Conservation (phyloP, 2,113 vertebrate species). For the Phyllostomus discolor region DNA sequence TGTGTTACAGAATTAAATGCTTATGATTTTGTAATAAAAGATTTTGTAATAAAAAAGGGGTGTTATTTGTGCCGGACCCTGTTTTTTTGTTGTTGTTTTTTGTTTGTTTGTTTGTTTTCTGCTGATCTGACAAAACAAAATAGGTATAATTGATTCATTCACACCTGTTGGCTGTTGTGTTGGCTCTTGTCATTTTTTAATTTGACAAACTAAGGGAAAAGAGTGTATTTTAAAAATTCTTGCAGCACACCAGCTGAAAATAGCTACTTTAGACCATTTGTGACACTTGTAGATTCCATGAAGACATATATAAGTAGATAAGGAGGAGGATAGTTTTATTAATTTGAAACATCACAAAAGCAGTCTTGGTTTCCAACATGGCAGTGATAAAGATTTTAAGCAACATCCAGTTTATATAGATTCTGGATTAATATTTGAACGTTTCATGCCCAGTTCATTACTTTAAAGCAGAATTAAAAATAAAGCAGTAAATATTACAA, state of each 20-base stretch:
- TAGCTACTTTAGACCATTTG: neutral
- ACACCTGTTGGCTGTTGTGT: neutral
- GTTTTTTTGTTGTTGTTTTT: neutral
- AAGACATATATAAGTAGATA: slow-evolving; percentile 11
- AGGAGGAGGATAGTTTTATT: slow-evolving; percentile 65
- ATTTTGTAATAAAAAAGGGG: too few species aligned
- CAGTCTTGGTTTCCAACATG: slow-evolving; percentile 66
- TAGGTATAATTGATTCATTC: neutral
- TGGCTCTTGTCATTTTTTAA: neutral
- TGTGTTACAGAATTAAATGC: too few species aligned
- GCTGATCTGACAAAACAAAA: neutral
- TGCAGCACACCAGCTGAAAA: neutral
- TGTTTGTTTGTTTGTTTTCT: neutral
- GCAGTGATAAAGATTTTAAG: slow-evolving; percentile 76
- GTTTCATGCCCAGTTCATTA: slow-evolving; percentile 70
- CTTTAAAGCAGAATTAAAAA: slow-evolving; percentile 69
- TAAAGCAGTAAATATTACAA: slow-evolving; percentile 71
- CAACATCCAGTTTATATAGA: slow-evolving; percentile 65
- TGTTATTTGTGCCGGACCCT: too few species aligned
- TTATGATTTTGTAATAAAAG: too few species aligned
- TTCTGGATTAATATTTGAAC: slow-evolving; percentile 69
- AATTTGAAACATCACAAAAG: slow-evolving; percentile 75
- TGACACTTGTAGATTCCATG: neutral
- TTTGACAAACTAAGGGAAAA: neutral
- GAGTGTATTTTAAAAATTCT: neutral